Percentiles rank a stretch among this genome's conserved stretches.
Evolutionary conservation across 1,140 invertebrate genomes (phyloP).

Genomic region (Laupala kohalensis): DNA sequence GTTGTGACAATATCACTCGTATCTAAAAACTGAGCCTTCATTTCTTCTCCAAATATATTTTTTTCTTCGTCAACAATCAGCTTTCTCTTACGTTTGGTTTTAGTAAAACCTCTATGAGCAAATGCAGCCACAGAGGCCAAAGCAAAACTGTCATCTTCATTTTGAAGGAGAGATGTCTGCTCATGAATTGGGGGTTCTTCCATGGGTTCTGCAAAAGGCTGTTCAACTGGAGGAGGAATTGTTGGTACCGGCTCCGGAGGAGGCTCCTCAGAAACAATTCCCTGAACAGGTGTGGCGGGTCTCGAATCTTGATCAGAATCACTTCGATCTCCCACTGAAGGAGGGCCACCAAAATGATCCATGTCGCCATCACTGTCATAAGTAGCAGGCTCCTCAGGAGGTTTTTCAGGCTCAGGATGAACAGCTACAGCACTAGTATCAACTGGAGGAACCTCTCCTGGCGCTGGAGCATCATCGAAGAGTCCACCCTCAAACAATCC

Average conservation of each 20-base stretch:
- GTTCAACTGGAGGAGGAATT: slow-evolving; percentile 20
- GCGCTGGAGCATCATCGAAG: slow-evolving; percentile 75
- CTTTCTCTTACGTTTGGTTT: slow-evolving; percentile 86
- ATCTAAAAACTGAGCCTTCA: slow-evolving; percentile 97
- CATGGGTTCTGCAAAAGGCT: slow-evolving; percentile 26
- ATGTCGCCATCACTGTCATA: slow-evolving; percentile 40
- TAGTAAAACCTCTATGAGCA: slow-evolving; percentile 68
- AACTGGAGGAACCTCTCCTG: slow-evolving; percentile 35
- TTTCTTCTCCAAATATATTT: slow-evolving; percentile 98
- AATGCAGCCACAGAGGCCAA: slow-evolving; percentile 87
- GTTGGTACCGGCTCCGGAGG: slow-evolving; percentile 17
- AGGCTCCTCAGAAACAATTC: slow-evolving; percentile 8
- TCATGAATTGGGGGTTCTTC: slow-evolving; percentile 35
- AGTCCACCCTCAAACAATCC: slow-evolving; percentile 82
- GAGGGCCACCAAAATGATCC: slow-evolving; percentile 40
- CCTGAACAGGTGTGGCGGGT: slow-evolving; percentile 16
- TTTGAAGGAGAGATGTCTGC: slow-evolving; percentile 77
- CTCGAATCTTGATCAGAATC: slow-evolving; percentile 22
- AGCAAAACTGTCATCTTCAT: slow-evolving; percentile 93
- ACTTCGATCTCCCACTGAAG: slow-evolving; percentile 37
- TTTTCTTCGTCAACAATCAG: slow-evolving; percentile 98
- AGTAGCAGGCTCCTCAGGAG: slow-evolving; percentile 24
- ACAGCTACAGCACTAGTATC: slow-evolving; percentile 25
- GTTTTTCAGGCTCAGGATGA: slow-evolving; percentile 26
- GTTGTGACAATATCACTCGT: slow-evolving; percentile 95